Evolutionary conservation across 2,113 vertebrate genomes (phyloP).

Genomic region (Nothoprocta perdicaria): DNA sequence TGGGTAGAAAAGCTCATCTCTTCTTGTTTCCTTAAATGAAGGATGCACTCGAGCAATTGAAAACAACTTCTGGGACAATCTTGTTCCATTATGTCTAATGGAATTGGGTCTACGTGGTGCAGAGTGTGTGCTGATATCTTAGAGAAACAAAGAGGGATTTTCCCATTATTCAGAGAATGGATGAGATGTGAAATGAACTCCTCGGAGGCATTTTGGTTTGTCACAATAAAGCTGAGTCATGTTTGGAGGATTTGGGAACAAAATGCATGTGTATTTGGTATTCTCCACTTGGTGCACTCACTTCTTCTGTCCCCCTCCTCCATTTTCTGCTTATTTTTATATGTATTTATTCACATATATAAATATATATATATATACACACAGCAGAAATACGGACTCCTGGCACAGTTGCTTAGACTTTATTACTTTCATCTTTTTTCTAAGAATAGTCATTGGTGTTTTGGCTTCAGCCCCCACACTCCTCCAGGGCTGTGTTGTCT

Average conservation of each 20-base stretch:
- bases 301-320: background rate
- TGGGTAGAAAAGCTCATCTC: conserved; percentile 66
- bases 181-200: conserved; percentile 78
- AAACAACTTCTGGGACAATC: conserved; percentile 81
- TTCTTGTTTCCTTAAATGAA: conserved; percentile 81
- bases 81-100: conserved; percentile 80
- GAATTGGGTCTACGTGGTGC: conserved; percentile 55
- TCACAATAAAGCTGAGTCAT: conserved; percentile 73
- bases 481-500: background rate
- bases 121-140: conserved; percentile 62
- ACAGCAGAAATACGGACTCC: background rate
- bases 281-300: conserved; percentile 4
- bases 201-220: conserved; percentile 72
- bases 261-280: background rate
- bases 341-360: too few relatives aligned
- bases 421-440: background rate
- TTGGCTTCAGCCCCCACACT: background rate
- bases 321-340: background rate
- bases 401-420: background rate
- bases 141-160: conserved; percentile 75
- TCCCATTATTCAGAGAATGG: conserved; percentile 77
- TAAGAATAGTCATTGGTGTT: background rate
- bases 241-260: conserved; percentile 51
- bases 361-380: too few relatives aligned
- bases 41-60: conserved; percentile 81